Conservation (phyloP, 2,888 invertebrate genomes). For the Drosophila hamatofila region DNA sequence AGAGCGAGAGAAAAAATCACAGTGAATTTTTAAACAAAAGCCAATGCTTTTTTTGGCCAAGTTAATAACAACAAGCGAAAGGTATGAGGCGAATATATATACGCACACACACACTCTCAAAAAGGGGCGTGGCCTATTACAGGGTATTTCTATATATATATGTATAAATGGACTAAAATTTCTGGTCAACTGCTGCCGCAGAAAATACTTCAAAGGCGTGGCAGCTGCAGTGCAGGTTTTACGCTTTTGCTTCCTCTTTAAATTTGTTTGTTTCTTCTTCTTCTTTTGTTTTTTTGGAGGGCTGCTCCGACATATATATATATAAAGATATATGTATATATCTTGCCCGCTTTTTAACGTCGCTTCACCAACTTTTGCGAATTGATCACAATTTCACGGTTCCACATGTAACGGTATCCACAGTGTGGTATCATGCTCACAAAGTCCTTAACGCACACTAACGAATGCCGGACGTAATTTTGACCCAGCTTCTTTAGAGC, state of each 20-base stretch:
- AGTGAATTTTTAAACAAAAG: conserved; percentile 64
- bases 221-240: conserved; percentile 42
- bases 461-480: conserved; percentile 37
- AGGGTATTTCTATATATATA: not conserved
- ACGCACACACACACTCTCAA: conserved; percentile 10
- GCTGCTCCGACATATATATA: conserved; percentile 7
- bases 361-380: conserved; percentile 96
- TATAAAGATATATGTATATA: not conserved
- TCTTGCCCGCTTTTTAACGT: conserved; percentile 89
- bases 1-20: conserved; percentile 57
- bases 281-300: conserved; percentile 1
- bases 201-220: conserved; percentile 41
- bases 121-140: not conserved
- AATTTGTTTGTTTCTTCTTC: not conserved
- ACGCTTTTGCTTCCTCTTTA: conserved; percentile 6
- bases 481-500: conserved; percentile 29
- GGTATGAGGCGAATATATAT: conserved; percentile 20
- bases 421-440: conserved; percentile 87
- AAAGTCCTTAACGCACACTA: conserved; percentile 84
- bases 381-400: conserved; percentile 96
- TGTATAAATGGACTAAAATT: conserved; percentile 5
- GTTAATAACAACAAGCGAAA: conserved; percentile 42
- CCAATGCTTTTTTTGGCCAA: conserved; percentile 24
- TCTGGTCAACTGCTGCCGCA: conserved; percentile 76
- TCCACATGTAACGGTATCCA: conserved; percentile 96